Conservation (phyloP, 2,888 invertebrate genomes). For the Xylota segnis region DNA sequence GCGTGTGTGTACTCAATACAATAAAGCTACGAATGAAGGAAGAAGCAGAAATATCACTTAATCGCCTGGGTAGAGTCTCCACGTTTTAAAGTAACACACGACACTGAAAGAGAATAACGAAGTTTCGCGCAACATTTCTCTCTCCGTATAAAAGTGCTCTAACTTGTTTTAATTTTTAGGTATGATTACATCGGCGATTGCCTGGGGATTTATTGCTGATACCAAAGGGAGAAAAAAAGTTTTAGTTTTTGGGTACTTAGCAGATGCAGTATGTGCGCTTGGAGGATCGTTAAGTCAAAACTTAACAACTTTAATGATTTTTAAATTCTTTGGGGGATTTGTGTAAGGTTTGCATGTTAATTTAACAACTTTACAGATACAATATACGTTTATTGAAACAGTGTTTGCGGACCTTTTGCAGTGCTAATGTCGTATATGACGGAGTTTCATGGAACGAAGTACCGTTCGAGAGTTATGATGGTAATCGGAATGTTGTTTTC, state of each 20-base stretch:
- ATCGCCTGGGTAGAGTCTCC: too few relatives aligned
- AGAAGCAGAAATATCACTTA: too few relatives aligned
- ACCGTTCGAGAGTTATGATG: conserved; percentile 88
- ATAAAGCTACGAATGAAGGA: too few relatives aligned
- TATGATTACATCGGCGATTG: conserved; percentile 90
- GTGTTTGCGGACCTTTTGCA: conserved; percentile 90
- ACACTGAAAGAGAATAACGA: too few relatives aligned
- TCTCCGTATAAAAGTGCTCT: too few relatives aligned
- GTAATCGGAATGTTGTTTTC: conserved; percentile 89
- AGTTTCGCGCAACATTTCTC: too few relatives aligned
- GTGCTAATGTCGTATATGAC: conserved; percentile 90
- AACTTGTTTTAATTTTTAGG: conserved; percentile 84
- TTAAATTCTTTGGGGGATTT: conserved; percentile 90
- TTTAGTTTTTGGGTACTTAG: conserved; percentile 88
- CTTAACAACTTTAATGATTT: conserved; percentile 88
- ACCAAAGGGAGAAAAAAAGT: conserved; percentile 89
- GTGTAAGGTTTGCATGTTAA: conserved; percentile 87
- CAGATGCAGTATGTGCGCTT: conserved; percentile 88
- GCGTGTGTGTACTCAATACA: too few relatives aligned
- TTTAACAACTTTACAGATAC: background rate
- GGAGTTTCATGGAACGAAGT: conserved; percentile 89
- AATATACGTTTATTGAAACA: conserved; percentile 78
- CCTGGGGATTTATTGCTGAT: conserved; percentile 92
- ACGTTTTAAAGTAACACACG: too few relatives aligned
- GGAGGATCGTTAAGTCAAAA: conserved; percentile 88